Evolutionary conservation across 2,888 invertebrate genomes (phyloP).

Genomic region (Seira musarum): DNA sequence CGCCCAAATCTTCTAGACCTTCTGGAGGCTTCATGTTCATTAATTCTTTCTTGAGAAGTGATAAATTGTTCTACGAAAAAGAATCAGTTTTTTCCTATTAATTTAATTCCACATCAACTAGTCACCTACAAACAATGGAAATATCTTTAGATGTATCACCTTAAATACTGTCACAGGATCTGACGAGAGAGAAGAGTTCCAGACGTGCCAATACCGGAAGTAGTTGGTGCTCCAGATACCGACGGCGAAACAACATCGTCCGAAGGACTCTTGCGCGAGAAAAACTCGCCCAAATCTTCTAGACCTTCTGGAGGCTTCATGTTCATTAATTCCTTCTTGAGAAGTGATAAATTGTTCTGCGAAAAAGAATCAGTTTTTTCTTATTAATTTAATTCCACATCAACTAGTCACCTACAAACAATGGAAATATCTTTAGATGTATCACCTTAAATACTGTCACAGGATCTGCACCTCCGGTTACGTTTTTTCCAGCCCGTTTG

Average conservation of each 20-base stretch:
- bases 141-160: no score
- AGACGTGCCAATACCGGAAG: not conserved
- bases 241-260: conserved; percentile 35
- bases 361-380: not conserved
- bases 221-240: not conserved
- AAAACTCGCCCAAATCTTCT: conserved; percentile 79
- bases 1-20: conserved; percentile 82
- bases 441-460: conserved; percentile 70
- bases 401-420: no score
- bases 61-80: conserved; percentile 81
- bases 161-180: no score
- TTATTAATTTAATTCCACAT: no score
- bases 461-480: conserved; percentile 67
- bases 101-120: no score
- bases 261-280: conserved; percentile 34
- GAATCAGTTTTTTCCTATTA: not conserved
- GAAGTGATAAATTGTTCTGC: conserved; percentile 85
- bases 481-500: conserved; percentile 78
- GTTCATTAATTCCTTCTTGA: conserved; percentile 89
- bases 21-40: conserved; percentile 86
- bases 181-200: not conserved
- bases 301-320: conserved; percentile 85
- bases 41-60: conserved; percentile 88
- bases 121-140: no score
- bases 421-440: no score